Evolutionary conservation across 2,797 vertebrate species (phyloP).

Genomic region (Spea hammondii): DNA sequence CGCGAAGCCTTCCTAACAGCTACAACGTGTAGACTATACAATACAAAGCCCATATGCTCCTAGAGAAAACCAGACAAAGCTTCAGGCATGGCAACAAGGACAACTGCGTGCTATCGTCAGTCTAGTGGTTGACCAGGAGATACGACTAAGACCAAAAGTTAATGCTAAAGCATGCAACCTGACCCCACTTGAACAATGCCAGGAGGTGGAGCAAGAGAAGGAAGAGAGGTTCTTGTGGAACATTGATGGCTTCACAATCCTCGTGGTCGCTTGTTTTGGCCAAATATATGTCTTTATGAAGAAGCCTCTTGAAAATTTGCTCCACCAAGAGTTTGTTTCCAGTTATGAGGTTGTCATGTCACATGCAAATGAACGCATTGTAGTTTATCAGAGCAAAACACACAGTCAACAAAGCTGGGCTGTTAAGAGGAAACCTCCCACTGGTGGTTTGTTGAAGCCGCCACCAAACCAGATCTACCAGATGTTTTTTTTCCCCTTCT

Average conservation of each 20-base stretch:
- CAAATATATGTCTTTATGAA: conserved; percentile 56
- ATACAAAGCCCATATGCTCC: not conserved
- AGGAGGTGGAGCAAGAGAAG: conserved; percentile 61
- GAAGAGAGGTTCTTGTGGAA: conserved; percentile 63
- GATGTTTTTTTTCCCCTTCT: conserved; percentile 69
- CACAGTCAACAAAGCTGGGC: not conserved
- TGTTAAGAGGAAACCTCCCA: conserved; percentile 60
- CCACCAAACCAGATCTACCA: conserved; percentile 74
- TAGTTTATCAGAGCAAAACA: conserved; percentile 56
- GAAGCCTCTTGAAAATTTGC: conserved; percentile 55
- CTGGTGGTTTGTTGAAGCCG: conserved; percentile 67
- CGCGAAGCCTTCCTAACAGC: conserved; percentile 86
- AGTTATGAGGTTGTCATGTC: conserved; percentile 60
- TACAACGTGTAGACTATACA: conserved; percentile 59
- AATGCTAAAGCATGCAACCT: conserved; percentile 63
- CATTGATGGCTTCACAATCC: conserved; percentile 66
- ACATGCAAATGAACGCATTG: conserved; percentile 57
- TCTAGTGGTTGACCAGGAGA: conserved; percentile 7
- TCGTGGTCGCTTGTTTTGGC: conserved; percentile 56
- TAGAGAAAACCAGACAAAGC: conserved; percentile 12
- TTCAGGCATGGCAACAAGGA: not conserved
- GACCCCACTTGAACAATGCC: conserved; percentile 7
- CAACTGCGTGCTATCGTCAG: not conserved
- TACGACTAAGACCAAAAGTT: conserved; percentile 61
- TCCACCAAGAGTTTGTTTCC: conserved; percentile 61